A percentile compares a stretch with the other conserved stretches of the same genome.
Evolutionary conservation across 2,113 vertebrate genomes (phyloP).

Genomic region (Anhinga rufa): DNA sequence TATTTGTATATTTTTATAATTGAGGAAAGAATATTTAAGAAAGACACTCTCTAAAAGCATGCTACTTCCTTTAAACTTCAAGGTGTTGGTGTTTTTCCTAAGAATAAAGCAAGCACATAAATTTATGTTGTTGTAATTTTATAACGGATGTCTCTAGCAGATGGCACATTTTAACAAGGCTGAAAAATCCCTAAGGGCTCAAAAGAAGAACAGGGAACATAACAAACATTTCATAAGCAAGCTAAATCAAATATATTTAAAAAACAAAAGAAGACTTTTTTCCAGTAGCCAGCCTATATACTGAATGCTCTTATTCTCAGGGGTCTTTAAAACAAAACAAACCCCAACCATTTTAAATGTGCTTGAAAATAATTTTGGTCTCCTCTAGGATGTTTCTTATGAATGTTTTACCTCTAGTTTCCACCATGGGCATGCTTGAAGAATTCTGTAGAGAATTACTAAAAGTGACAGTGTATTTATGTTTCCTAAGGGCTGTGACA

Average conservation of each 20-base stretch:
- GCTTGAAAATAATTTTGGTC: neutral
- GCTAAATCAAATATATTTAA: slow-evolving; percentile 1
- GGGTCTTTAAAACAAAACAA: neutral
- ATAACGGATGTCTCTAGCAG: slow-evolving; percentile 7
- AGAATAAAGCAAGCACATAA: neutral
- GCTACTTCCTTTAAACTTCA: neutral
- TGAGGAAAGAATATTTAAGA: neutral
- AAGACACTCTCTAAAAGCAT: neutral
- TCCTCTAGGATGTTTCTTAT: neutral
- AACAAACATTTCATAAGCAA: neutral
- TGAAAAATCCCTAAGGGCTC: neutral
- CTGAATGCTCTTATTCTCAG: neutral
- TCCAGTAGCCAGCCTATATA: neutral
- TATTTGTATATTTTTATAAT: neutral
- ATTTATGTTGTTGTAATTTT: slow-evolving; percentile 11
- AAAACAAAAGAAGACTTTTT: neutral
- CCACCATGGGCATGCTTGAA: neutral
- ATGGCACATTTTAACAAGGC: slow-evolving; percentile 8
- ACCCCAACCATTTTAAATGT: neutral
- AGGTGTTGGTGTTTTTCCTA: neutral
- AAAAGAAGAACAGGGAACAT: neutral
- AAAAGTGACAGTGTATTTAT: neutral
- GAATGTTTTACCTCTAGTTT: neutral
- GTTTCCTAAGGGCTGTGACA: neutral
- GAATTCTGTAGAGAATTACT: neutral